Percentiles rank a stretch among this genome's conserved stretches.
Evolutionary conservation across 2,888 invertebrate species (phyloP).

Genomic region (Morpho achilles): DNA sequence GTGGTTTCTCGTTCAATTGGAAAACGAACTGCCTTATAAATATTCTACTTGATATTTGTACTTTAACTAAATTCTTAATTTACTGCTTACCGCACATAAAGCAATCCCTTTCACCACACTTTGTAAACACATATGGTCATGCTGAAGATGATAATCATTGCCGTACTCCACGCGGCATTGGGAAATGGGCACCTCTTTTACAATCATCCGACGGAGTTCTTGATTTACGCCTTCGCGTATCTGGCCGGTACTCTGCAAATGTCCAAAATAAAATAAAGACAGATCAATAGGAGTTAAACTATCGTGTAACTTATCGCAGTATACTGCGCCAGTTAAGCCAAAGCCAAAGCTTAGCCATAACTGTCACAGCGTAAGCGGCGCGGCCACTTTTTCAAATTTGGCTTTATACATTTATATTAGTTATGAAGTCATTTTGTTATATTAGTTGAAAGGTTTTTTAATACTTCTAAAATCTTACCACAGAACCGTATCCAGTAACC

Average conservation of each 20-base stretch:
- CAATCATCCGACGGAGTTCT: constrained; percentile 68
- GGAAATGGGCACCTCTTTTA: constrained; percentile 44
- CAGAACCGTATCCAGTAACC: constrained; percentile 68
- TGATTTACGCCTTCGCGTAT: constrained; percentile 68
- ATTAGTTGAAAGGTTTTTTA: not conserved
- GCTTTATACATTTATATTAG: no score
- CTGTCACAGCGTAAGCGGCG: no score
- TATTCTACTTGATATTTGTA: no score
- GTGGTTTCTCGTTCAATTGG: no score
- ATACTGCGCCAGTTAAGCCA: no score
- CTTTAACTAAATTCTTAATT: not conserved
- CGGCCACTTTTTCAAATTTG: no score
- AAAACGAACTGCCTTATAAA: no score
- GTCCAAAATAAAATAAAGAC: not conserved
- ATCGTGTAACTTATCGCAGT: no score
- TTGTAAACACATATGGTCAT: constrained; percentile 63
- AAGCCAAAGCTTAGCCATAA: no score
- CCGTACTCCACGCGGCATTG: constrained; percentile 59
- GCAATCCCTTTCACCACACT: constrained; percentile 61
- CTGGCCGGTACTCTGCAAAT: constrained; percentile 55
- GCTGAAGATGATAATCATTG: constrained; percentile 63
- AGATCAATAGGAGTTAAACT: no score
- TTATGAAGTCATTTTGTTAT: not conserved
- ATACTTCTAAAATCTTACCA: constrained; percentile 41
- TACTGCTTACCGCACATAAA: constrained; percentile 58